Conservation (phyloP, 2,113 vertebrate genomes). For the Crotalus horridus region DNA sequence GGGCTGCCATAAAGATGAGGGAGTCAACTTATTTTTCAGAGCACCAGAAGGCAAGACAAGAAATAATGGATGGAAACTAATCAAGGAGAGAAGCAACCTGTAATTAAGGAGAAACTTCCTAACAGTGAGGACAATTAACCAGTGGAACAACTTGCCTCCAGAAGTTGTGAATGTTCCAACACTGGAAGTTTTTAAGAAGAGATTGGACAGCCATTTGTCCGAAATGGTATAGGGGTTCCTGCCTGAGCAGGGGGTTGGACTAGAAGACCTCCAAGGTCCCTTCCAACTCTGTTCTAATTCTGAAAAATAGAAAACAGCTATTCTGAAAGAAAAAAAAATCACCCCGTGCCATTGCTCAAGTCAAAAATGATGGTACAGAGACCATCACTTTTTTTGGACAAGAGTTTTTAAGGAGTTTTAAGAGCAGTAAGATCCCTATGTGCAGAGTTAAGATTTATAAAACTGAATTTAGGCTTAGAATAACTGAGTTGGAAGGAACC, state of each 20-base stretch:
- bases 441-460: not conserved
- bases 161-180: not conserved
- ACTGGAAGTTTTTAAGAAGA: not conserved
- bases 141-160: not conserved
- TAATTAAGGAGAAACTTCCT: not conserved
- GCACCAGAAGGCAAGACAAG: not conserved
- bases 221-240: not conserved
- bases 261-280: not conserved
- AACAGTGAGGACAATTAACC: not conserved
- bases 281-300: not conserved
- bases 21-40: not conserved
- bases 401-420: not conserved
- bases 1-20: not conserved
- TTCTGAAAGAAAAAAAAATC: not conserved
- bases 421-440: not conserved
- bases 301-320: not conserved
- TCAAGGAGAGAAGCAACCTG: not conserved
- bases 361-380: not conserved
- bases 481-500: no score
- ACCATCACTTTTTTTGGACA: not conserved
- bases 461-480: not conserved
- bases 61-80: not conserved
- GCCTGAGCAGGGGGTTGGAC: not conserved
- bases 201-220: not conserved
- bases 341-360: not conserved